Conservation (phyloP, 1,140 invertebrate genomes). For the Rhopalosiphum padi region DNA sequence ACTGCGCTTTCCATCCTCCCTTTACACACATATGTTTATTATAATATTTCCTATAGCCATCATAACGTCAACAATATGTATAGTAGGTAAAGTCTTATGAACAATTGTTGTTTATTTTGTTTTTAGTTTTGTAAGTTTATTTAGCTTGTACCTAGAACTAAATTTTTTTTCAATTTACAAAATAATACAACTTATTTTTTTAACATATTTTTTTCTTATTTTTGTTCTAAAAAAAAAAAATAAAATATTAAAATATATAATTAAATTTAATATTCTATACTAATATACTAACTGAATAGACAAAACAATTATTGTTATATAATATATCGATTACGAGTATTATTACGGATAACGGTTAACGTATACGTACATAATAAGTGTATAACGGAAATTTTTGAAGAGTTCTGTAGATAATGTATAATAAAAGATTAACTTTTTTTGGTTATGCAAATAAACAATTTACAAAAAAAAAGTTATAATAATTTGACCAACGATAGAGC, state of each 20-base stretch:
- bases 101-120: too few species aligned
- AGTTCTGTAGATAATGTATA: not conserved
- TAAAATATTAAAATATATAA: too few species aligned
- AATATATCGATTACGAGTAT: not conserved
- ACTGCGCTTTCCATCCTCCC: not conserved
- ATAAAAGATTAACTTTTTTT: not conserved
- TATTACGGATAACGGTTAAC: not conserved
- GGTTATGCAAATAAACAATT: not conserved
- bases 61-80: not conserved
- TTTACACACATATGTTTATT: not conserved
- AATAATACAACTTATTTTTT: too few species aligned
- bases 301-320: not conserved
- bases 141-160: not conserved
- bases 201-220: not conserved
- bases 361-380: not conserved
- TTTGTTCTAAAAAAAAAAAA: not conserved
- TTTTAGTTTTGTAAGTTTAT: not conserved
- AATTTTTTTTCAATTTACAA: not conserved
- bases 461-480: not conserved
- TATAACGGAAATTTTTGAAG: constrained; percentile 12
- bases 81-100: not conserved
- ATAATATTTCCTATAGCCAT: not conserved
- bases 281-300: not conserved
- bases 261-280: too few species aligned
- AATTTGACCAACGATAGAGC: not conserved